Evolutionary conservation across 1,140 invertebrate species (phyloP).

Genomic region (Lanistes nyassanus): DNA sequence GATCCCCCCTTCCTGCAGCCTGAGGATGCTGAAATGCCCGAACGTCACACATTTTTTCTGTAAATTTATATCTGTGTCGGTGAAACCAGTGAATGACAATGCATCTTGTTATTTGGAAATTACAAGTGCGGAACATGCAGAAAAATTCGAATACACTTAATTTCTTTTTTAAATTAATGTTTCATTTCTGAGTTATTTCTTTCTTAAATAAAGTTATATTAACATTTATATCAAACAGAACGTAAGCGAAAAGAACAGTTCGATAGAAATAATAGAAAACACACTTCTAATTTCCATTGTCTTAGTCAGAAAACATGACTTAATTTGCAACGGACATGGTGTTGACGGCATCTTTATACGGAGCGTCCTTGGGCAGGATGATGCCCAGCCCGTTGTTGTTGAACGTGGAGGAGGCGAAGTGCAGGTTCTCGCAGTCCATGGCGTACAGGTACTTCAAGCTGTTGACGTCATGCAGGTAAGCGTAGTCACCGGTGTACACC

Average conservation of each 20-base stretch:
- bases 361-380: slow-evolving; percentile 43
- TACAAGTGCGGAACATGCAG: not conserved
- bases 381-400: slow-evolving; percentile 50
- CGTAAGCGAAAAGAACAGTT: not conserved
- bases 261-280: not conserved
- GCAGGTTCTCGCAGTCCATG: slow-evolving; percentile 39
- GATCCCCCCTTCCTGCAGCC: slow-evolving; percentile 50
- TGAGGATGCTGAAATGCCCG: slow-evolving; percentile 41
- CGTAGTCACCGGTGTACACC: not conserved
- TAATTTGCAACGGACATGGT: slow-evolving; percentile 48
- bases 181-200: not conserved
- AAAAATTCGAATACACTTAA: not conserved
- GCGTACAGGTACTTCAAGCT: slow-evolving; percentile 42
- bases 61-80: not conserved
- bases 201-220: not conserved
- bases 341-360: slow-evolving; percentile 41
- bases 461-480: slow-evolving; percentile 22
- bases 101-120: not conserved
- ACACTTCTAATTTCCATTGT: not conserved
- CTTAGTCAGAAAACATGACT: not conserved
- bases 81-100: not conserved
- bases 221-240: not conserved
- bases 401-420: slow-evolving; percentile 45
- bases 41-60: not conserved
- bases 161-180: not conserved